Conservation (phyloP, 2,888 invertebrate genomes). For the Drosophila rubida region DNA sequence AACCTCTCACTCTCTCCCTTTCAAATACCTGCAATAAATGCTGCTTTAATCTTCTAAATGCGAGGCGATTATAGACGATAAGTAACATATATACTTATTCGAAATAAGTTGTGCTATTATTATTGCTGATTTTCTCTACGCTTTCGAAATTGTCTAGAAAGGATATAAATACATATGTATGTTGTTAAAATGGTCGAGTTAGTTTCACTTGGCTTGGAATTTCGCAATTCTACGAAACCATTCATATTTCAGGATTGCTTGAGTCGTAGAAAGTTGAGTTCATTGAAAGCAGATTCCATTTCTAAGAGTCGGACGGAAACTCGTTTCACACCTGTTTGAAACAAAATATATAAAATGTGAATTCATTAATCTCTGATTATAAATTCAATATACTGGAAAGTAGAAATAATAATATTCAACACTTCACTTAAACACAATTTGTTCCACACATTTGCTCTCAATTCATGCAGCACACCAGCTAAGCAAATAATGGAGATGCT, state of each 20-base stretch:
- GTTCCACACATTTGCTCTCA: background rate
- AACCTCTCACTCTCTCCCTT: background rate
- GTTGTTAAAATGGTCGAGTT: no score
- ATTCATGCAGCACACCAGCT: background rate
- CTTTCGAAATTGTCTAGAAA: no score
- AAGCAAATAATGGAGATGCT: background rate
- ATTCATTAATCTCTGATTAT: conserved; percentile 1
- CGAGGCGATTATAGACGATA: background rate
- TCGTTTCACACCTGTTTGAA: conserved; percentile 4
- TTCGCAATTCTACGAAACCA: background rate
- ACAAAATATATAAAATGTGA: background rate
- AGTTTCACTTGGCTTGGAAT: background rate
- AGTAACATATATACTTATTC: no score
- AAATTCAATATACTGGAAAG: background rate
- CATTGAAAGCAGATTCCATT: background rate
- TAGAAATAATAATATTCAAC: background rate
- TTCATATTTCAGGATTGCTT: background rate
- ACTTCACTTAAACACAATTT: background rate
- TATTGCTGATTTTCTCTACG: background rate
- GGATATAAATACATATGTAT: no score
- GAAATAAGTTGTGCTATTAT: background rate
- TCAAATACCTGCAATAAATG: background rate
- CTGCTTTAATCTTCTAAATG: background rate
- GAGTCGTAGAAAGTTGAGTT: conserved; percentile 3
- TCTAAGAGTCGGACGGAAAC: background rate